A percentile compares a stretch with the other conserved stretches of the same genome.
Conservation (phyloP, 2,888 invertebrate species). For the Rhamnusium bicolor region DNA sequence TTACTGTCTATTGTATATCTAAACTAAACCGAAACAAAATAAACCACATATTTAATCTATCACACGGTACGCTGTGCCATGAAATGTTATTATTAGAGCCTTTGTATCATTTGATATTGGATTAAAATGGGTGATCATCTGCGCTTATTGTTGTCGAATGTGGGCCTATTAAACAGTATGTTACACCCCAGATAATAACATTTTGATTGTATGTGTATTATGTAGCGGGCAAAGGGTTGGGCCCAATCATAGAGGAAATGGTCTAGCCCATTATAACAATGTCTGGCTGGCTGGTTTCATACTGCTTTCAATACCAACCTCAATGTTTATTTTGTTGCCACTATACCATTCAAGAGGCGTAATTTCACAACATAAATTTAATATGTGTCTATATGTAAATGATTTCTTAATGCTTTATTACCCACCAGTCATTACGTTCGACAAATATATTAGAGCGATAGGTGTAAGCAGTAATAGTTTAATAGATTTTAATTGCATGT, state of each 20-base stretch:
- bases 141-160: slow-evolving; percentile 54
- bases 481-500: background rate
- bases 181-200: slow-evolving; percentile 65
- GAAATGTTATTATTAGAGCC: slow-evolving; percentile 41
- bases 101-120: slow-evolving; percentile 42
- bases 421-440: background rate
- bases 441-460: background rate
- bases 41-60: slow-evolving; percentile 10
- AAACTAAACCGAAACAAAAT: background rate
- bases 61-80: slow-evolving; percentile 37
- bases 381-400: slow-evolving; percentile 27
- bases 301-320: slow-evolving; percentile 19
- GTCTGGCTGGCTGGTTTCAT: slow-evolving; percentile 28
- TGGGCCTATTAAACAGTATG: slow-evolving; percentile 61
- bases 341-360: slow-evolving; percentile 15
- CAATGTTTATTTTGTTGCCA: slow-evolving; percentile 33
- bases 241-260: slow-evolving; percentile 33
- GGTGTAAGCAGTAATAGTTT: background rate
- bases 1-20: background rate
- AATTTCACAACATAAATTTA: slow-evolving; percentile 25
- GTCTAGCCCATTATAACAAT: slow-evolving; percentile 42
- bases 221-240: slow-evolving; percentile 39
- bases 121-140: slow-evolving; percentile 55
- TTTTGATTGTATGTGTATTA: slow-evolving; percentile 61
- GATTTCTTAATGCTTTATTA: slow-evolving; percentile 11